Evolutionary conservation across 2,113 vertebrate genomes (phyloP), one percentile per base, ranked within the genome.

Genomic region (Malurus alboscapulatus): DNA sequence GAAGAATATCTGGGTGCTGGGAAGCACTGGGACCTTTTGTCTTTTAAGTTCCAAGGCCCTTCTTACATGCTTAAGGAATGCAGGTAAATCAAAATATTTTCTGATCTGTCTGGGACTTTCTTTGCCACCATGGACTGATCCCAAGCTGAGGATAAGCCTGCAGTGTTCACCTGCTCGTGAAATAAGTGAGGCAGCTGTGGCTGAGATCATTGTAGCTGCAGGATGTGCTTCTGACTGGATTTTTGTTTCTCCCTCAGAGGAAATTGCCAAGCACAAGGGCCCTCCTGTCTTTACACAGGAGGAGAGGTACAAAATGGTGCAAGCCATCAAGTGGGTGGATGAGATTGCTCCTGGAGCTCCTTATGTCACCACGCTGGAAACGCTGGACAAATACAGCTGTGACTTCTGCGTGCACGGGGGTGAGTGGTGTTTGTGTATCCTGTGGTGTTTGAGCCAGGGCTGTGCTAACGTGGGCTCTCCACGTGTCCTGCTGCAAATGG

Each of bases 331-430:
- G 93, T 99, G 99, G 99, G 99, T 99, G 93, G 99, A 99, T 61
- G 99, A 99, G 90, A 98, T 99, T 36, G 98, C 99, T 71, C 97
- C 99, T 13, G 98, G 98, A 12, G 99, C 99, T 16, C 99, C 99
- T 15, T 99, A 99, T 6, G 99, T 99, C 95, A 99, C 99, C 95
- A 99, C 98, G 0, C 97, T 99, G 90, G 98, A 98, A 94, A 99
- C 99, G 1, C 97, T 99, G 80, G 98, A 99, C 98, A 99, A 99
- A 96, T 98, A 99, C 92, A 98, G 92, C 97, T 98, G 98, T 84
- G 98, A 99, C 97, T 99, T 99, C 98, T 99, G 99, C n/a, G 99
- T 99, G 73, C 99, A 99, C 0, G 99, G 99, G 97, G 99, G 99
- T 99, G 94, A 98, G 98, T 98, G 84, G 30, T 17, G 12, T 38